Conservation (phyloP, 2,113 vertebrate genomes). For the Australoheros scitulus region DNA sequence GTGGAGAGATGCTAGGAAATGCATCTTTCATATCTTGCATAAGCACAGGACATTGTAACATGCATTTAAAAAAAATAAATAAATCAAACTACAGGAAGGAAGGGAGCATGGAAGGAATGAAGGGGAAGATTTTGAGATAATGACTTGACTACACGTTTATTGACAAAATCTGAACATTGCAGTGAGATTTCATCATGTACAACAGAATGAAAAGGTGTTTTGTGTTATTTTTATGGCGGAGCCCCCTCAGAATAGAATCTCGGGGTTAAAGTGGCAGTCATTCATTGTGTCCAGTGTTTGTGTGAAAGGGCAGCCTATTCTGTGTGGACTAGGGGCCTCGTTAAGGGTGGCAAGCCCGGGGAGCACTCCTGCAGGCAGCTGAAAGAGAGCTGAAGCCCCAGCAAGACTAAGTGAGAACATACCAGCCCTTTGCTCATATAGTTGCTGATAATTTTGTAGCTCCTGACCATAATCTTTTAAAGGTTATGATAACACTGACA, state of each 20-base stretch:
- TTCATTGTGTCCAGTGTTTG: conserved; percentile 17
- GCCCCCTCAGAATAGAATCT: not conserved
- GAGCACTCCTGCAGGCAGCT: conserved; percentile 11
- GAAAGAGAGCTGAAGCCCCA: conserved; percentile 14
- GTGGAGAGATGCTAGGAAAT: conserved; percentile 24
- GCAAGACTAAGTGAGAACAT: conserved; percentile 13
- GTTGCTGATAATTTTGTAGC: not conserved
- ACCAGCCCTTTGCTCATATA: conserved; percentile 6
- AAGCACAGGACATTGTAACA: conserved; percentile 21
- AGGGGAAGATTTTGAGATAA: not conserved
- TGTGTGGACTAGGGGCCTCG: conserved; percentile 35
- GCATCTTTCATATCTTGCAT: conserved; percentile 54
- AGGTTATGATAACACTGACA: not conserved
- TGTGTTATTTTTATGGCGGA: conserved; percentile 22
- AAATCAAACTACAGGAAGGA: conserved; percentile 1
- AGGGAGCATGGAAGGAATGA: not conserved
- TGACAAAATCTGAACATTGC: conserved; percentile 23
- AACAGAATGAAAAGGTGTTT: conserved; percentile 25
- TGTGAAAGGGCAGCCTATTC: conserved; percentile 24
- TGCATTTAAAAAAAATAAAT: conserved; percentile 8
- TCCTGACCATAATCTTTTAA: not conserved
- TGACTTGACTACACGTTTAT: not conserved
- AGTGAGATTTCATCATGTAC: conserved; percentile 38
- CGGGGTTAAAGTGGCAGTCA: conserved; percentile 1
- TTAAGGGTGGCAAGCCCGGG: conserved; percentile 23